phyloP scores from a whole-genome alignment of 2,113 vertebrate species.

The cattle (Bos taurus) region DNA sequence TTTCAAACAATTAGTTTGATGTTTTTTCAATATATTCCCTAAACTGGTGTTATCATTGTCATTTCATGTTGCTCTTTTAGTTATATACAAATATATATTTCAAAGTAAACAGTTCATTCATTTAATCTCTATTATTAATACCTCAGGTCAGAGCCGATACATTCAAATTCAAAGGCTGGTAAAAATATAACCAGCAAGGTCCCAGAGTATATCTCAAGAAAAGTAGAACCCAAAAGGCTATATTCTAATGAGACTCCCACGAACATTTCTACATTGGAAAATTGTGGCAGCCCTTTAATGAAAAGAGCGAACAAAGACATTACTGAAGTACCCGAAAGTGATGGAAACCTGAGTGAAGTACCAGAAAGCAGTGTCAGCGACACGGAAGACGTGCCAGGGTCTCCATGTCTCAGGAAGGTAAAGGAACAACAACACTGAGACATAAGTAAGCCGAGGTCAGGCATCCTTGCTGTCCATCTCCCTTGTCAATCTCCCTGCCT shows the following conservation, averaged over 20 bases:
- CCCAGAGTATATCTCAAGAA: rapidly evolving
- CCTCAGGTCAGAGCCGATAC: slow-evolving; percentile 3
- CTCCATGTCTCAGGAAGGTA: slow-evolving; percentile 62
- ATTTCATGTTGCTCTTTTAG: neutral
- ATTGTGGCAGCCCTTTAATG: rapidly evolving
- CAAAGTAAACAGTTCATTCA: neutral
- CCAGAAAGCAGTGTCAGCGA: rapidly evolving
- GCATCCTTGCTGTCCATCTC: neutral
- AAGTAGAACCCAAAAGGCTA: neutral
- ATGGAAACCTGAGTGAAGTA: rapidly evolving
- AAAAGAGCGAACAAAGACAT: rapidly evolving
- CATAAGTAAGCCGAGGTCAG: neutral
- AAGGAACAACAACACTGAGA: neutral
- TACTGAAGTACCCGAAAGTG: rapidly evolving
- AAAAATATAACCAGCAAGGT: neutral
- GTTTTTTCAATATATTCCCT: neutral
- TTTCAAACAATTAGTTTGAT: neutral
- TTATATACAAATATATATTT: neutral
- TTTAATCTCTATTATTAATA: neutral
- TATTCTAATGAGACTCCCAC: rapidly evolving
- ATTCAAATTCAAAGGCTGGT: rapidly evolving
- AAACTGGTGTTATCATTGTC: neutral
- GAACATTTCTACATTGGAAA: rapidly evolving
- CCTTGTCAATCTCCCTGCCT: neutral
- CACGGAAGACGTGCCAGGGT: neutral